Base-by-base conservation (phyloP, 2,888 invertebrate species). In the Tortricodes alternella region DNA sequence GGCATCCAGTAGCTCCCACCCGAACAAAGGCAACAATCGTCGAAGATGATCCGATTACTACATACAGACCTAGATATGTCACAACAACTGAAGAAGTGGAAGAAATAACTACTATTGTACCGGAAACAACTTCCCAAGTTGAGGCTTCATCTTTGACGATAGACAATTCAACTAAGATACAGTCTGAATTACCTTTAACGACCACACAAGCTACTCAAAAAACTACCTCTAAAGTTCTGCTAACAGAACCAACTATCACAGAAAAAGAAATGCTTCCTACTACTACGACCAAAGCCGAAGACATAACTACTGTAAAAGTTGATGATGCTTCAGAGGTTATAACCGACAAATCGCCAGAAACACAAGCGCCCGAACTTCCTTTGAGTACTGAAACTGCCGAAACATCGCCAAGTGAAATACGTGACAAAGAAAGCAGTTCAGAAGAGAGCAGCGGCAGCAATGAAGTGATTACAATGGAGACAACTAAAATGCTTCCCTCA, bases 381-480 rank as follows among this genome's bases (percentile, higher is more conserved):
- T 68, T 67, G 34, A 68, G 65, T 8, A 74, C 71, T 37, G 71
- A 71, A 64, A 64, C 57, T 15, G 64, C 65, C 3, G 68, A 69
- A 59, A 61, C 52, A 18, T 49, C 63, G 2, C 57, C 66, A 39
- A 66, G 67, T 21, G 69, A 70, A 53, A 58, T 61, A 3, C 51
- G 53, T 23, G 64, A 68, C 48, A 61, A 65, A 3, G 69, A 69
- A 38, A 79, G 66, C 48, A 70, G 69, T 37, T 76, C 82, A 13
- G 82, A 83, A 65, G 83, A 84, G 59, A 88, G 81, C 53, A 89
- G 82, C 52, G 76, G 77, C 7, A 86, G 85, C 46, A 87, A 87
- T 52, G 89, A 88, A 64, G 80, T 85, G 1, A 80, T 84, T 51
- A 72, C 70, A 51, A 70, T 78, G 65, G 70, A 75, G 53, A 67